phyloP scores from a whole-genome alignment of 2,113 vertebrate species.

The Myotis brandtii region DNA sequence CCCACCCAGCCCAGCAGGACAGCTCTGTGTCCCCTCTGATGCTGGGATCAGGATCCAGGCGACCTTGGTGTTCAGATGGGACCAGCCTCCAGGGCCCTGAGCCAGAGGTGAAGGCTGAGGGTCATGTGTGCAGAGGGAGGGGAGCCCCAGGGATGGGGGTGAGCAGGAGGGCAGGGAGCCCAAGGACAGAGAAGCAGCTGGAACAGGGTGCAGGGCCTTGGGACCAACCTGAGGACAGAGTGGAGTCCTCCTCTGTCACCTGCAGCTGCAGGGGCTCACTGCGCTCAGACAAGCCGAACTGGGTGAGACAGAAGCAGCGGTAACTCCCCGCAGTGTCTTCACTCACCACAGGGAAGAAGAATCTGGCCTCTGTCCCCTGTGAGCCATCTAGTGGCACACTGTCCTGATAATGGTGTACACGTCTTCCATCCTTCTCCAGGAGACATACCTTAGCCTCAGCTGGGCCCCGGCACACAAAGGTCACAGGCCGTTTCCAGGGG shows the following conservation, averaged over 20 bases:
- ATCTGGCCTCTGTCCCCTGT: too few species aligned
- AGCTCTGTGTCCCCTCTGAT: too few species aligned
- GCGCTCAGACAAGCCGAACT: neutral
- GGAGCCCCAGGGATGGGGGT: neutral
- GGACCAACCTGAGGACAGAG: neutral
- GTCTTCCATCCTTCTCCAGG: neutral
- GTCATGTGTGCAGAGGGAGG: too few species aligned
- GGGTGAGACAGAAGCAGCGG: neutral
- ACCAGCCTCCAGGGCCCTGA: neutral
- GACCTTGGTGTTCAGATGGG: too few species aligned
- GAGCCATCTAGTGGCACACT: too few species aligned
- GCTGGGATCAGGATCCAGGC: neutral
- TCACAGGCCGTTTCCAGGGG: neutral
- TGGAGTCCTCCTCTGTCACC: neutral
- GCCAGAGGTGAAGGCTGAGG: neutral
- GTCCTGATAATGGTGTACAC: fast-evolving
- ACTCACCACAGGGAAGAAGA: too few species aligned
- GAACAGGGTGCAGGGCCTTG: neutral
- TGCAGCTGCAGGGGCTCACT: neutral
- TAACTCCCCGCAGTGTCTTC: too few species aligned
- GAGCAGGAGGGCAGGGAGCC: too few species aligned
- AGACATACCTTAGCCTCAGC: fast-evolving
- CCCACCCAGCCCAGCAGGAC: too few species aligned
- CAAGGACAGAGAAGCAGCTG: too few species aligned
- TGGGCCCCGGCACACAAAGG: neutral